Evolutionary conservation across 2,888 invertebrate species (phyloP), one percentile per base, ranked within the genome.

Genomic region (Unio delphinus): DNA sequence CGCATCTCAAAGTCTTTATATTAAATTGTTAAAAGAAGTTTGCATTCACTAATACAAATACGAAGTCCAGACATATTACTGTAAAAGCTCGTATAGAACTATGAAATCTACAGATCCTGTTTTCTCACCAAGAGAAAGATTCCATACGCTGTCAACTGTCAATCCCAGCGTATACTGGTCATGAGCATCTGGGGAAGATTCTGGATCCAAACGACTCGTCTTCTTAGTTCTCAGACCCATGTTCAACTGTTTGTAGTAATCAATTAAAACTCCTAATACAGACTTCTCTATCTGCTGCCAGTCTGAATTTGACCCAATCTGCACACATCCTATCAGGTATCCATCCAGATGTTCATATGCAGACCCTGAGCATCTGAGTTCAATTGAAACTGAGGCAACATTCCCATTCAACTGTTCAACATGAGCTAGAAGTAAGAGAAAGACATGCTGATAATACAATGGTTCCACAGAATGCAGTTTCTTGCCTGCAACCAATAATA

Each of bases 201-300:
- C 85, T 7, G 82, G 81, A 57, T 86, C 85, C 26, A 83, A 78
- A 20, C 85, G 75, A 62, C 75, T 79, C 17, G 84, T 83, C 64
- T 84, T 83, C 69, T 84, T 85, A 1, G 86, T 87, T 30, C 81
- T 80, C 61, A 89, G 71, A 17, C 89, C 89, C 4, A 71, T 68
- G 67, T 86, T 83, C 56, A 88, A 67, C 62, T 84, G 82, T 17
- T 70, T 72, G 56, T 86, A 79, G 76, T 87, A 88, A 15, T 65
- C 70, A n/a, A 79, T 70, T 26, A 87, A 67, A 20, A 83, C 69
- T 3, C 72, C 64, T 11, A 73, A 72, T 34, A 88, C 73, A 23
- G 72, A 71, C 28, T 81, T 79, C 69, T 88, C 87, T 62, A 89
- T 73, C 30, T 80, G 73, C 7, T 60, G 30, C 89, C 88, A 88